Base-by-base conservation (phyloP, 2,888 invertebrate species). In the Automeris io region DNA sequence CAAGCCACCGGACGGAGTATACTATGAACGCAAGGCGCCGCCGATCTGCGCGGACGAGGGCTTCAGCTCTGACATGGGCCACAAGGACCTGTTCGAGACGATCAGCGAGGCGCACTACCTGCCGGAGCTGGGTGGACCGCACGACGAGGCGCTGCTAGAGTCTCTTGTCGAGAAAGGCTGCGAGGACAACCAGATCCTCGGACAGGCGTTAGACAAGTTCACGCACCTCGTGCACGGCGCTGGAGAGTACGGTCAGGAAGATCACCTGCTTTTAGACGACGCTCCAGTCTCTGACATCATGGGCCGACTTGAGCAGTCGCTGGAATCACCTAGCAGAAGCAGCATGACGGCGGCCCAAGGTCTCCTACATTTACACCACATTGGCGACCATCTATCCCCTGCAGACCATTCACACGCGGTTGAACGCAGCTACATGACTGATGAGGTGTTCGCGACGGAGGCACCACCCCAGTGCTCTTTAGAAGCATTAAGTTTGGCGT, bases 111-210 rank as follows among this genome's bases (percentile, higher is more conserved):
- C 80, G 16, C 85, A 85, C 52, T 87, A 86, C 46, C 51, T 87
- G 47, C 82, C 85, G 3, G 86, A 82, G 46, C 65, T 86, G 5
- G 74, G 72, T 9, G 81, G 77, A 16, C 73, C 77, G 1, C 85
- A 86, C 53, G 86, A 87, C 53, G 89, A 89, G 49, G 89, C 88
- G 29, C 64, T 90, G 39, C 76, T 90, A 1, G 90, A 90, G 54
- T 90, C 90, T 1, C 71, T 90, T 33, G 89, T 90, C 3, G 89
- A 90, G 54, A 88, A 89, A 42, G 89, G 90, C 39, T 90, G 90
- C 61, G 90, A 90, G 57, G 89, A 90, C 56, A 89, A 90, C 57
- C 88, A 89, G 49, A 80, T 87, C 33, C 70, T 85, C 12, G 85
- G 78, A 7, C 82, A 78, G 43, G 70, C 81, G 19, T 66, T 83